Conservation (phyloP, 1,140 invertebrate genomes). For the Drosophila rhopaloa region DNA sequence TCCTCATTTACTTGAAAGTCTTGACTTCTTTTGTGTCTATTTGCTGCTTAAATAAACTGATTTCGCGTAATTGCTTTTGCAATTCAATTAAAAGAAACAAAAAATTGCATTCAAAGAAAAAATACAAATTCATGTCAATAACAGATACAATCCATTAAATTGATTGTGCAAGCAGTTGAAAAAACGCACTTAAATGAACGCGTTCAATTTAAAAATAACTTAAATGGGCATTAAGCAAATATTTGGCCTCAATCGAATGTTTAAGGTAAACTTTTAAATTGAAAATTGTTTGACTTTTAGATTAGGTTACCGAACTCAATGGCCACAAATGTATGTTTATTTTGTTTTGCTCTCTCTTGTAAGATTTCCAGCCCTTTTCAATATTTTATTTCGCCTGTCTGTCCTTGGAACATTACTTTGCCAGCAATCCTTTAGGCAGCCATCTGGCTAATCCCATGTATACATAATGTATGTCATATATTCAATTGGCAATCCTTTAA, state of each 20-base stretch:
- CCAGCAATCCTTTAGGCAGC: conserved; percentile 24
- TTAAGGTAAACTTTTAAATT: conserved; percentile 22
- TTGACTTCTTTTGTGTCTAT: conserved; percentile 38
- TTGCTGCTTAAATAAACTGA: conserved; percentile 70
- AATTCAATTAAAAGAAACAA: conserved; percentile 68
- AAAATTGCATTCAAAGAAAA: conserved; percentile 6
- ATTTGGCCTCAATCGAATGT: conserved; percentile 34
- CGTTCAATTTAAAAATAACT: conserved; percentile 52
- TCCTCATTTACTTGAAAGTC: conserved; percentile 20
- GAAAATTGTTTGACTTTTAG: conserved; percentile 26
- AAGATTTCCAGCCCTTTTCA: conserved; percentile 1
- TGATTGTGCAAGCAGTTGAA: conserved; percentile 48
- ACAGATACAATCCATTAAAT: conserved; percentile 60
- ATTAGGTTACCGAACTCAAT: conserved; percentile 17
- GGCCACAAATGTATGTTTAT: conserved; percentile 17
- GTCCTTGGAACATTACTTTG: conserved; percentile 6
- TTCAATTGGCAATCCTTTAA: conserved; percentile 63
- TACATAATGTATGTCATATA: conserved; percentile 29
- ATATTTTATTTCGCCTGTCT: conserved; percentile 17
- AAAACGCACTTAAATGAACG: conserved; percentile 30
- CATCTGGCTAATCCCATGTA: conserved; percentile 39
- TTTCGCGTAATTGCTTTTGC: conserved; percentile 74
- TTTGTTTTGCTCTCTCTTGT: conserved; percentile 1
- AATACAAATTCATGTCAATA: conserved; percentile 52
- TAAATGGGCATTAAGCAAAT: conserved; percentile 54